Conservation (phyloP, 2,113 vertebrate genomes). For the Ia io region DNA sequence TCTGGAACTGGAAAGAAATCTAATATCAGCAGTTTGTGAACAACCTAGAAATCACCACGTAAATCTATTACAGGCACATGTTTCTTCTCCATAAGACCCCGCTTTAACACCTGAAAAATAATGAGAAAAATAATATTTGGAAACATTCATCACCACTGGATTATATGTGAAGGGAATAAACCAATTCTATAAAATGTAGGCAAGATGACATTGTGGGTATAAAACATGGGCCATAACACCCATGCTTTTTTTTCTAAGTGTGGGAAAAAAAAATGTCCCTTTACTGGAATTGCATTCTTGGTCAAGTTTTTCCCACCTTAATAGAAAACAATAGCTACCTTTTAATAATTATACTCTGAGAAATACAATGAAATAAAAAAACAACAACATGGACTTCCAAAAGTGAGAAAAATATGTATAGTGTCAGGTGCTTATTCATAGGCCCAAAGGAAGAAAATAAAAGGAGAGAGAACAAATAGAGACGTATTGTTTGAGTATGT, state of each 20-base stretch:
- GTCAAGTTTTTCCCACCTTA: neutral
- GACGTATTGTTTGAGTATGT: neutral
- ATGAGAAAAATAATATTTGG: constrained; percentile 52
- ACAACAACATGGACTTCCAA: neutral
- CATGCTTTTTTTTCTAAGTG: neutral
- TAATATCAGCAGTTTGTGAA: constrained; percentile 47
- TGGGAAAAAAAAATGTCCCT: neutral
- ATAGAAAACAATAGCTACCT: neutral
- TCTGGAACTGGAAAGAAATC: constrained; percentile 54
- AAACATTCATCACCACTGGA: constrained; percentile 42
- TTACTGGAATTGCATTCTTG: neutral
- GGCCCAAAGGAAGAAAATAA: neutral
- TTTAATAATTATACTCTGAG: neutral
- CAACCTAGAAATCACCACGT: constrained; percentile 48
- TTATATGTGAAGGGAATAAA: constrained; percentile 40
- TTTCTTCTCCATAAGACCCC: constrained; percentile 41
- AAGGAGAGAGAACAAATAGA: neutral
- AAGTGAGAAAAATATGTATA: neutral
- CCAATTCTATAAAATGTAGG: constrained; percentile 20
- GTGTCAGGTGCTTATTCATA: neutral
- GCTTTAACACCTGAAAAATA: constrained; percentile 57
- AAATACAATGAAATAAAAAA: constrained; percentile 9
- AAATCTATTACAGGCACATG: neutral
- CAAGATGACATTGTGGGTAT: constrained; percentile 6
- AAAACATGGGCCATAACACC: neutral